phyloP scores from a whole-genome alignment of 2,888 invertebrate species.

The Electrophaes corylata region DNA sequence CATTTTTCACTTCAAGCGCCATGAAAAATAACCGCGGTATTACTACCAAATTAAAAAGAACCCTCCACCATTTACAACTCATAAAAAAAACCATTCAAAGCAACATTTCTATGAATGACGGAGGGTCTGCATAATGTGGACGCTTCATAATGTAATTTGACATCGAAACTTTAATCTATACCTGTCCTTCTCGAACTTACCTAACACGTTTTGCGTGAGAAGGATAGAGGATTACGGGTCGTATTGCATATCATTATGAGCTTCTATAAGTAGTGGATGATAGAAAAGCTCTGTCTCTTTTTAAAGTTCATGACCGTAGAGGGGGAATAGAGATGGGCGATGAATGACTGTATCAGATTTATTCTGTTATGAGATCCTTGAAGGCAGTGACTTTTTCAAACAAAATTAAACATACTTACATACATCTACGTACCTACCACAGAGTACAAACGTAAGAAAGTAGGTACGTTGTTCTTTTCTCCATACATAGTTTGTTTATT shows the following conservation, averaged over 20 bases:
- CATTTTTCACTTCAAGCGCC: constrained; percentile 40
- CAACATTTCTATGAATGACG: constrained; percentile 30
- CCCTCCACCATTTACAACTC: constrained; percentile 11
- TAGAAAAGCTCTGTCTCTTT: constrained; percentile 38
- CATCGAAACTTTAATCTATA: constrained; percentile 37
- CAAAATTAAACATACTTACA: not conserved
- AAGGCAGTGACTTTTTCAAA: constrained; percentile 5
- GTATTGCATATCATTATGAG: constrained; percentile 54
- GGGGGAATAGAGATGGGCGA: constrained; percentile 42
- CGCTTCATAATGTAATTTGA: constrained; percentile 39
- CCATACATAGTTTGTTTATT: no score
- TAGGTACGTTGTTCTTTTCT: no score
- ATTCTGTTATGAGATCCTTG: constrained; percentile 7
- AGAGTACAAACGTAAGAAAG: no score
- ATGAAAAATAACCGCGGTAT: constrained; percentile 41
- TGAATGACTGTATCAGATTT: constrained; percentile 14
- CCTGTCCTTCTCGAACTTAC: constrained; percentile 33
- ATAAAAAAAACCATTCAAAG: constrained; percentile 20
- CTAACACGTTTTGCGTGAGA: constrained; percentile 17
- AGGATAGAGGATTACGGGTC: constrained; percentile 44
- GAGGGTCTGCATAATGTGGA: constrained; percentile 41
- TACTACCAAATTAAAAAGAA: constrained; percentile 25
- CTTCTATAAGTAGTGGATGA: constrained; percentile 33
- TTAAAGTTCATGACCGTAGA: constrained; percentile 1
- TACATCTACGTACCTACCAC: no score